Evolutionary conservation across 2,113 vertebrate species (phyloP).

Genomic region (Ceyx margarethae): DNA sequence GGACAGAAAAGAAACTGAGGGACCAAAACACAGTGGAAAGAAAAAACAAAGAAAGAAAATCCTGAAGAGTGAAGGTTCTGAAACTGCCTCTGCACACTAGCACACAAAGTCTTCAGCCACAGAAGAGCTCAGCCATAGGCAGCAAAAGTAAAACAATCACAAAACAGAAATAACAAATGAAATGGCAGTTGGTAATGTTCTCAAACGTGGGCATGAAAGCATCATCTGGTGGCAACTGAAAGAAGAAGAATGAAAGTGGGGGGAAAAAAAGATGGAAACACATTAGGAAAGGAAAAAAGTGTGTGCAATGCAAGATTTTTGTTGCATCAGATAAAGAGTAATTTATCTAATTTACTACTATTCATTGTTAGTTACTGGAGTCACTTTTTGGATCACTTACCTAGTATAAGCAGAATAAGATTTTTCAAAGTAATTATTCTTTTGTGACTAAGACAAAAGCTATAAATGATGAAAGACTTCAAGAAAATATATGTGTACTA

Average conservation of each 20-base stretch:
- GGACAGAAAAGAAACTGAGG: neutral
- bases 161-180: neutral
- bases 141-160: neutral
- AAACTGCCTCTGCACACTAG: neutral
- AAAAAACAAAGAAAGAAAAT: neutral
- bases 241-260: neutral
- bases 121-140: neutral
- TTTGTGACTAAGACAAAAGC: neutral
- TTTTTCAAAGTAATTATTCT: neutral
- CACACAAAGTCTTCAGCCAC: neutral
- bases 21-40: neutral
- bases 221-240: neutral
- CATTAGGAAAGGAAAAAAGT: neutral
- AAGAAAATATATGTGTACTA: neutral
- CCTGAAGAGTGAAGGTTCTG: neutral
- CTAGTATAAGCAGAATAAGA: neutral
- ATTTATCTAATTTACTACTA: neutral
- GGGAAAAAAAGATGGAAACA: neutral
- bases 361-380: neutral
- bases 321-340: neutral
- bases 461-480: neutral
- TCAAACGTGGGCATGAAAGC: neutral
- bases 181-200: neutral
- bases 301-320: neutral
- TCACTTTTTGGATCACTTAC: neutral